Evolutionary conservation across 2,113 vertebrate species (phyloP).

Genomic region (Ailuropoda melanoleuca): DNA sequence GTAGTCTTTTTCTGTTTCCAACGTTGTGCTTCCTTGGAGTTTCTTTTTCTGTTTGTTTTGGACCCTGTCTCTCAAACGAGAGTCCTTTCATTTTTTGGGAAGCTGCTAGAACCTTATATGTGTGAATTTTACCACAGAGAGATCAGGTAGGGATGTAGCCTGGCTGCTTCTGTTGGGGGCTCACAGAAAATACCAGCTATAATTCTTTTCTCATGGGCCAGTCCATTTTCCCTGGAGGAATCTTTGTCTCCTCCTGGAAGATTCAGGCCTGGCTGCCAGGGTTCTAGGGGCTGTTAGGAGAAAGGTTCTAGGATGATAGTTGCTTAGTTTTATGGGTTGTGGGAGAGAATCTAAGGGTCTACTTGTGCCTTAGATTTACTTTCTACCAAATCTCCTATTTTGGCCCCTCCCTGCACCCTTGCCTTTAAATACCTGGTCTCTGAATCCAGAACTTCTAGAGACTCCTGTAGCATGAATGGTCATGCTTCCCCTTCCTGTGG

Average conservation of each 20-base stretch:
- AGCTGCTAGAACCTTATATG: background rate
- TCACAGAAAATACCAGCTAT: background rate
- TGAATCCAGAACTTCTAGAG: background rate
- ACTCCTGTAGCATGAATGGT: background rate
- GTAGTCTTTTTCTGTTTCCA: background rate
- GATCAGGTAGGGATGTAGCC: background rate
- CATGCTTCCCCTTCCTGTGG: accelerated
- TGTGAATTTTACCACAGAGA: background rate
- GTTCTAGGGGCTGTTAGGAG: background rate
- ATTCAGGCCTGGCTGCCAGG: background rate
- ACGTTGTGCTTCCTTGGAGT: background rate
- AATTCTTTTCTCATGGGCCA: background rate
- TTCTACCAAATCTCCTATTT: background rate
- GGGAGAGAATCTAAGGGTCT: background rate
- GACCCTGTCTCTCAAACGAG: background rate
- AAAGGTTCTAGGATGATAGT: background rate
- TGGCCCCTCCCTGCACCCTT: background rate
- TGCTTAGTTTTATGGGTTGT: background rate
- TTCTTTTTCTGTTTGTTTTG: background rate
- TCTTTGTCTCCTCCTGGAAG: background rate
- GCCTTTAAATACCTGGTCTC: background rate
- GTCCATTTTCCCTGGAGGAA: background rate
- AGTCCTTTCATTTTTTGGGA: background rate
- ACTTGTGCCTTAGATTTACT: background rate
- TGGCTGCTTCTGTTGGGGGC: background rate